Conservation (phyloP, 2,888 invertebrate species). For the Cremastobaeus sp. region DNA sequence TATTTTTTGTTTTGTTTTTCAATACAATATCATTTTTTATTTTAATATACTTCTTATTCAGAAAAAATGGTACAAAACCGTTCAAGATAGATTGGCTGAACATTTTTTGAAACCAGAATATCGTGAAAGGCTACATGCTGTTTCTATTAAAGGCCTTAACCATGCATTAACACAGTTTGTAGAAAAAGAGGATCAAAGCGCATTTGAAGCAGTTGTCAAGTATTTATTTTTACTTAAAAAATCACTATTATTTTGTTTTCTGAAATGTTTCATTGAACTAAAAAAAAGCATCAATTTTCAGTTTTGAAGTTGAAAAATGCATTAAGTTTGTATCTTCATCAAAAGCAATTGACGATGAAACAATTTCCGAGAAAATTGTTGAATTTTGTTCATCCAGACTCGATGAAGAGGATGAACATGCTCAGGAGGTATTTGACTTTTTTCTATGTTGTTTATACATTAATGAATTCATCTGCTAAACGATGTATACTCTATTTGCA, state of each 20-base stretch:
- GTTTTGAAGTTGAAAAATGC: conserved; percentile 34
- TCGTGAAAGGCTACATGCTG: conserved; percentile 13
- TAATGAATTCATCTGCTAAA: too few relatives aligned
- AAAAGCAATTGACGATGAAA: neutral
- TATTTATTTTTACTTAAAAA: neutral
- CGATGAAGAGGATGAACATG: conserved; percentile 14
- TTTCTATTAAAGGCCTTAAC: conserved; percentile 40
- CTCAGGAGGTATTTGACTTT: conserved; percentile 14
- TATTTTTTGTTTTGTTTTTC: neutral
- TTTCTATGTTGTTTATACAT: conserved; percentile 5
- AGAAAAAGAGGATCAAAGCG: conserved; percentile 28
- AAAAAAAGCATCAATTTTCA: conserved; percentile 3
- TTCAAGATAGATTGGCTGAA: conserved; percentile 24
- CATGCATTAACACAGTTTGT: conserved; percentile 39
- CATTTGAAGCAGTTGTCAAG: conserved; percentile 35
- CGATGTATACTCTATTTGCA: neutral
- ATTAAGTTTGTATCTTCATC: conserved; percentile 24
- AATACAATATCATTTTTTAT: neutral
- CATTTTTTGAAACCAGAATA: conserved; percentile 16
- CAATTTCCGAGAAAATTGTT: conserved; percentile 2
- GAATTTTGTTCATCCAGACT: conserved; percentile 20
- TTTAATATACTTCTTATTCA: conserved; percentile 8
- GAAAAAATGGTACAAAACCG: conserved; percentile 39
- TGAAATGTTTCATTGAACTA: neutral
- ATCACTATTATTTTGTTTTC: neutral